Evolutionary conservation across 2,797 vertebrate species (phyloP).

Genomic region (Falco peregrinus): DNA sequence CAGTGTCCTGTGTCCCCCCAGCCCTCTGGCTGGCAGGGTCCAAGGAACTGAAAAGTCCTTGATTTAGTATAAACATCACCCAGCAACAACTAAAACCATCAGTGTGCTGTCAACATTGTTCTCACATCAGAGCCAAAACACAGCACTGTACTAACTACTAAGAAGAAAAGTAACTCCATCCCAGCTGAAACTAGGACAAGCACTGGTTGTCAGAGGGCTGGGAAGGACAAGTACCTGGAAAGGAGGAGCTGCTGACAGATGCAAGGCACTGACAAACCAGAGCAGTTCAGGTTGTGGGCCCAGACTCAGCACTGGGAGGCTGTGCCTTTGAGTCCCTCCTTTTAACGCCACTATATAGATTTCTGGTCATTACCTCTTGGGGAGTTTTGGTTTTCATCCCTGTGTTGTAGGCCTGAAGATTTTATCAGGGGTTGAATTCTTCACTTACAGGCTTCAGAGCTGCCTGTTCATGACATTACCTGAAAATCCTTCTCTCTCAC

Average conservation of each 20-base stretch:
- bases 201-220: not conserved
- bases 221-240: not conserved
- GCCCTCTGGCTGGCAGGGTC: too few species aligned
- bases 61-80: too few species aligned
- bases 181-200: too few species aligned
- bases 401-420: not conserved
- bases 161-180: too few species aligned
- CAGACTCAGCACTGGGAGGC: not conserved
- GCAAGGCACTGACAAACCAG: not conserved
- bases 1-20: too few species aligned
- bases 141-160: too few species aligned
- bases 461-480: rapidly evolving
- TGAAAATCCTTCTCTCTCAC: not conserved
- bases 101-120: too few species aligned
- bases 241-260: not conserved
- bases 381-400: not conserved
- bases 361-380: not conserved
- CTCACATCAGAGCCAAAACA: too few species aligned
- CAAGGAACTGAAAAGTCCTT: too few species aligned
- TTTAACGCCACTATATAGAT: not conserved
- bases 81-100: too few species aligned
- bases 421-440: not conserved
- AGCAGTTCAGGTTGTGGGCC: not conserved
- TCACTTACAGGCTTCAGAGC: not conserved
- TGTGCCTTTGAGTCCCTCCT: not conserved